Evolutionary conservation across 2,888 invertebrate species (phyloP).

Genomic region (Himalopsyche tibetana): DNA sequence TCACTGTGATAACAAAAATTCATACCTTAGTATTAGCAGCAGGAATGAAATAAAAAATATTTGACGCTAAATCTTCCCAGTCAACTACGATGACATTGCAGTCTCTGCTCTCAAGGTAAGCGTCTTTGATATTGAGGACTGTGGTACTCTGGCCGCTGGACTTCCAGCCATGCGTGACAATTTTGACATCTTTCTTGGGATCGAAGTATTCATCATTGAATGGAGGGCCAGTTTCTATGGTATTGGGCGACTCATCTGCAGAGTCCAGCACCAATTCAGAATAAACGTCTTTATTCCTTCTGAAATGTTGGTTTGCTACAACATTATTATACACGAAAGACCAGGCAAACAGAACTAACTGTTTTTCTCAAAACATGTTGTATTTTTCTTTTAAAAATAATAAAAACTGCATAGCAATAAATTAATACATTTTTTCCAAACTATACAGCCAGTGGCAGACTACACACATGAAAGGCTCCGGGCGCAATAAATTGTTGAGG

Average conservation of each 20-base stretch:
- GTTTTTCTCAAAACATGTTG: no score
- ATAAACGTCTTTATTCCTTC: conserved; percentile 46
- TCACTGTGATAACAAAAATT: background rate
- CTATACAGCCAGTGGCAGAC: no score
- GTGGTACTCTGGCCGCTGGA: conserved; percentile 71
- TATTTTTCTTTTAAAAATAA: no score
- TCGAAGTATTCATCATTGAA: conserved; percentile 69
- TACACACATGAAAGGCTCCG: no score
- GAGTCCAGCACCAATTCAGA: conserved; percentile 36
- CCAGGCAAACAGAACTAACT: no score
- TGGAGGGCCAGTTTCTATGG: conserved; percentile 67
- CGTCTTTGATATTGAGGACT: conserved; percentile 73
- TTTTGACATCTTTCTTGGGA: conserved; percentile 72
- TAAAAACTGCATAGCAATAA: no score
- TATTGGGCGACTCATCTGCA: conserved; percentile 52
- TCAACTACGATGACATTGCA: conserved; percentile 76
- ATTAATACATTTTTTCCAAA: no score
- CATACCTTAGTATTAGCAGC: conserved; percentile 71
- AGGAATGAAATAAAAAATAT: conserved; percentile 72
- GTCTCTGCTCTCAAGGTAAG: conserved; percentile 71
- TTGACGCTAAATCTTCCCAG: conserved; percentile 73
- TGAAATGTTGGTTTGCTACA: background rate
- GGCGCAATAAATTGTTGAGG: no score
- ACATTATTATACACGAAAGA: no score
- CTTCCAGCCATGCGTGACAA: conserved; percentile 78